Percentiles rank a stretch among this genome's conserved stretches.
Conservation (phyloP, 2,113 vertebrate species). For the Pygoscelis adeliae region DNA sequence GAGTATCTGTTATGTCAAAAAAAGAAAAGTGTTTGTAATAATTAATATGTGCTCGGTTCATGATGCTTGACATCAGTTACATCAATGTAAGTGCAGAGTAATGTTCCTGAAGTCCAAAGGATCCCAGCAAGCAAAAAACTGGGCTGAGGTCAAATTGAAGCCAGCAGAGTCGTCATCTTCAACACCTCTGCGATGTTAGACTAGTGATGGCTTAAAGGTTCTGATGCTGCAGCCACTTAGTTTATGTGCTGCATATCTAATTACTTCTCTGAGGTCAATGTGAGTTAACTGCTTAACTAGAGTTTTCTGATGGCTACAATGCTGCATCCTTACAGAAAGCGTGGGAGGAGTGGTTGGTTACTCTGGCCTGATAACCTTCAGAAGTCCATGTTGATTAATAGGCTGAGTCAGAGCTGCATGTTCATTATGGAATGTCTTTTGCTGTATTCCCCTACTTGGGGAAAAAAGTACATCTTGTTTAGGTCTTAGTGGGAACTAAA, state of each 20-base stretch:
- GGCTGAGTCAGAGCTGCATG: background rate
- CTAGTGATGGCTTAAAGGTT: background rate
- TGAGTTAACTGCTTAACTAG: background rate
- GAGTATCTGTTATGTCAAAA: background rate
- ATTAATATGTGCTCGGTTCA: rapidly evolving
- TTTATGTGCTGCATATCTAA: background rate
- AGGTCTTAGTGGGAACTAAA: background rate
- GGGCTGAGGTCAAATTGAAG: background rate
- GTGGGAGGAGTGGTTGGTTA: background rate
- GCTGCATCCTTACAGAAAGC: background rate
- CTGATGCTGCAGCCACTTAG: background rate
- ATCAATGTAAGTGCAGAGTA: background rate
- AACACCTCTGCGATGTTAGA: rapidly evolving
- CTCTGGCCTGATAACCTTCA: background rate
- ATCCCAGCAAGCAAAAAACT: background rate
- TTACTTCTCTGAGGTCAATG: background rate
- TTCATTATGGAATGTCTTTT: background rate
- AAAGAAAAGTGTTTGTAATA: background rate
- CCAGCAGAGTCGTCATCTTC: background rate
- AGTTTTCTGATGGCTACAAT: too few species aligned
- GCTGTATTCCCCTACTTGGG: rapidly evolving
- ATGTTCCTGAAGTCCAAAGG: background rate
- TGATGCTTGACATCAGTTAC: background rate
- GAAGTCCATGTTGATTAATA: background rate
- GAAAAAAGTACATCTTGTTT: background rate